Conservation (phyloP, 2,797 vertebrate genomes). For the Loris lydekkerianus region DNA sequence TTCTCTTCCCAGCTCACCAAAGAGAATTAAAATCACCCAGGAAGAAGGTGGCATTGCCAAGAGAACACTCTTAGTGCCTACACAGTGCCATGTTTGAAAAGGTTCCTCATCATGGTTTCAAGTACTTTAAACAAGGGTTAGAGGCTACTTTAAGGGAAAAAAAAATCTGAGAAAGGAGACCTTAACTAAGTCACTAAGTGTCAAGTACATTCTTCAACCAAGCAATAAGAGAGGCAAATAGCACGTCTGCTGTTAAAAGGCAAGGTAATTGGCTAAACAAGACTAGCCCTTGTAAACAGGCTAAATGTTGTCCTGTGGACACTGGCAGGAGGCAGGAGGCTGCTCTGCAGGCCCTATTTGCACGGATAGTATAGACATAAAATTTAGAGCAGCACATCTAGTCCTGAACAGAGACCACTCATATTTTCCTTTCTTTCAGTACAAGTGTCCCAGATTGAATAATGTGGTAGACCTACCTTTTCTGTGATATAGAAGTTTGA, state of each 20-base stretch:
- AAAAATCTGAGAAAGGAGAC: neutral
- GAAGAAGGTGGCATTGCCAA: neutral
- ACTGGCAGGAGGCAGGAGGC: neutral
- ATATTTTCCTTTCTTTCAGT: neutral
- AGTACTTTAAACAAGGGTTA: neutral
- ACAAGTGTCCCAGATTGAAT: neutral
- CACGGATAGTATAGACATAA: neutral
- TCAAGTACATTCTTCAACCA: neutral
- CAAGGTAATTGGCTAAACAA: neutral
- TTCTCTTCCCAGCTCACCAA: neutral
- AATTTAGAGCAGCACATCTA: neutral
- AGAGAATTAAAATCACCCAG: neutral
- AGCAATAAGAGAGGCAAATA: neutral
- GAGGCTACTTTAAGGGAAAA: neutral
- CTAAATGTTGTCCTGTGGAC: neutral
- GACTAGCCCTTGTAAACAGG: neutral
- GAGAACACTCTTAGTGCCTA: neutral
- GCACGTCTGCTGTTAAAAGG: neutral
- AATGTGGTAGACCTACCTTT: conserved; percentile 91
- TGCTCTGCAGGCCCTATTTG: neutral
- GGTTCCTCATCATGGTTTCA: neutral
- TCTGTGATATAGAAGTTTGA: conserved; percentile 99
- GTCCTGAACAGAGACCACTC: neutral
- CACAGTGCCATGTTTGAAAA: neutral
- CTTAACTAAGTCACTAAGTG: neutral